Evolutionary conservation across 1,140 invertebrate species (phyloP).

Genomic region (Hypothenemus hampei): DNA sequence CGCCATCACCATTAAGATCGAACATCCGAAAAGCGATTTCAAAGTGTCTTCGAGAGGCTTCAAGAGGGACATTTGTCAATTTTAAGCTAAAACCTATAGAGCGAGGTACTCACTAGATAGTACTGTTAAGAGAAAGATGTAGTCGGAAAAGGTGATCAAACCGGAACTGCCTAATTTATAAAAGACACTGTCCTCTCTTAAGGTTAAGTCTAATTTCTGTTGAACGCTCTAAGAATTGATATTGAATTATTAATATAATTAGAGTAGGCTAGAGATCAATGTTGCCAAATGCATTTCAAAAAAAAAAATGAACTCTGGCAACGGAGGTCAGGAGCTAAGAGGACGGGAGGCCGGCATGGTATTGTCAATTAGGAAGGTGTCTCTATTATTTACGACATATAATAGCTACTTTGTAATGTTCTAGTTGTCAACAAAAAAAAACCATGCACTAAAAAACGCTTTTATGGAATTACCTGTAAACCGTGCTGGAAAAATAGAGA

Average conservation of each 20-base stretch:
- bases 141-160: constrained; percentile 97
- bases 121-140: constrained; percentile 96
- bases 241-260: not conserved
- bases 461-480: constrained; percentile 38
- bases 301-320: no score
- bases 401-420: not conserved
- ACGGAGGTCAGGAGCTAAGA: no score
- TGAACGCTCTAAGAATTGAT: constrained; percentile 38
- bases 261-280: not conserved
- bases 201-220: constrained; percentile 67
- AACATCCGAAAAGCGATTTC: constrained; percentile 99
- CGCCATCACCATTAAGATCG: constrained; percentile 97
- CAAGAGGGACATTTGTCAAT: constrained; percentile 30
- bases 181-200: constrained; percentile 91
- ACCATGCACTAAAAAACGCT: constrained; percentile 24
- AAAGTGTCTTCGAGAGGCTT: constrained; percentile 95
- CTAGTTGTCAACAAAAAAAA: constrained; percentile 7
- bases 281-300: not conserved
- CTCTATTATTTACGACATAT: no score
- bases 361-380: no score
- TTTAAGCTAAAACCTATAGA: not conserved
- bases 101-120: constrained; percentile 82
- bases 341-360: no score
- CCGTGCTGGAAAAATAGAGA: constrained; percentile 41
- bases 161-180: constrained; percentile 94